phyloP scores from a whole-genome alignment of 2,888 invertebrate species.

The Hirtodrosophila confusa region DNA sequence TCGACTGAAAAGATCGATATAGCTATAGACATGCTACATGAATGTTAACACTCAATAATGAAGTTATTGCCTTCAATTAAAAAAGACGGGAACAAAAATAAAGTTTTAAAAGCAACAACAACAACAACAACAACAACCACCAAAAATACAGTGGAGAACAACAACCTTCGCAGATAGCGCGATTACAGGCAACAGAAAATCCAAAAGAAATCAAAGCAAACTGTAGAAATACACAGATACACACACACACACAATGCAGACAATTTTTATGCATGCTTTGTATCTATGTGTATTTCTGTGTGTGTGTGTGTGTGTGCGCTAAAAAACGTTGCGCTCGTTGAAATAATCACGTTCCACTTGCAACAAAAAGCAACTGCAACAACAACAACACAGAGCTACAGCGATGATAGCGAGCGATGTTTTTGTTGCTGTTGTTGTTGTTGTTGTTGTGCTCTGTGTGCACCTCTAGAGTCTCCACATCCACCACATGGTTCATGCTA shows the following conservation, averaged over 20 bases:
- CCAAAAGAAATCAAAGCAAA: conserved; percentile 60
- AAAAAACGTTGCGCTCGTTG: conserved; percentile 65
- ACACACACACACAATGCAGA: not conserved
- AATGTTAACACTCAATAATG: conserved; percentile 23
- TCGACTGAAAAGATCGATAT: conserved; percentile 23
- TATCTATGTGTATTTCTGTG: conserved; percentile 2
- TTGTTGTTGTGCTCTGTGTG: conserved; percentile 17
- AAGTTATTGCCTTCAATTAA: conserved; percentile 37
- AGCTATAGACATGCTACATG: not conserved
- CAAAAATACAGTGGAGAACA: conserved; percentile 40
- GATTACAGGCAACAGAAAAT: conserved; percentile 30
- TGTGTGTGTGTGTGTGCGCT: conserved; percentile 42
- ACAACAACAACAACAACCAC: conserved; percentile 1
- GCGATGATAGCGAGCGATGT: conserved; percentile 49
- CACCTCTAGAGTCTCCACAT: conserved; percentile 45
- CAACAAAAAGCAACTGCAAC: conserved; percentile 66
- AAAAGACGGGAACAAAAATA: not conserved
- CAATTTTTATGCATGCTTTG: conserved; percentile 1
- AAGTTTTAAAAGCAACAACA: conserved; percentile 15
- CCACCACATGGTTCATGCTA: conserved; percentile 11
- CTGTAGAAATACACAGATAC: conserved; percentile 36
- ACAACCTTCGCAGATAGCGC: conserved; percentile 59
- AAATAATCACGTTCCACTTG: conserved; percentile 83
- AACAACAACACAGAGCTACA: conserved; percentile 10
- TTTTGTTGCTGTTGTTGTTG: conserved; percentile 37